Percentiles rank a stretch among this genome's conserved stretches.
These are phyloP conservation scores for Pseudachorutes palmiensis DNA, from an alignment of 1,140 invertebrate genomes.

Conservation along the genomic window DNA sequence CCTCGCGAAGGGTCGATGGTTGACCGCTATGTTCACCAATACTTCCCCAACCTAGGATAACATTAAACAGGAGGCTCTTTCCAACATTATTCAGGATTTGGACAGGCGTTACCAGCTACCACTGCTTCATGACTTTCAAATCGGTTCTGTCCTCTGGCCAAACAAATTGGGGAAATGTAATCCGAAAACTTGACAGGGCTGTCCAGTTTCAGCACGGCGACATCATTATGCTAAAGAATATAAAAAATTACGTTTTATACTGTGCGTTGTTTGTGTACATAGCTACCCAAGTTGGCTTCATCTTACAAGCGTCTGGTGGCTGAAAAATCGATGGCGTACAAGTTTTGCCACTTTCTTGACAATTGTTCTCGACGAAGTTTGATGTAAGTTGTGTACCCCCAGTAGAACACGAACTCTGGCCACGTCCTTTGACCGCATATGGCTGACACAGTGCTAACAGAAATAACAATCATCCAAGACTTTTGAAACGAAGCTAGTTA, in stretches of 20 bases:
- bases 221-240: constrained; percentile 8
- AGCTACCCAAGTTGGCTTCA: not conserved
- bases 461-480: not conserved
- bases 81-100: too few species aligned
- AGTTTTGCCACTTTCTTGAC: constrained; percentile 7
- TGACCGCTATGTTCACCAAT: too few species aligned
- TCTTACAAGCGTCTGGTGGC: constrained; percentile 20
- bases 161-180: not conserved
- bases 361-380: not conserved
- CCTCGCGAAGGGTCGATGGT: not conserved
- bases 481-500: not conserved
- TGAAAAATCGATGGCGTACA: constrained; percentile 6
- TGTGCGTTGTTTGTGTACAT: not conserved
- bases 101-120: too few species aligned
- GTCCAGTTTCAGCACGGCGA: constrained; percentile 9
- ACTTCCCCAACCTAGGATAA: too few species aligned
- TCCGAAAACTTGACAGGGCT: not conserved
- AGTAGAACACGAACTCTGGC: constrained; percentile 11
- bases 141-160: too few species aligned
- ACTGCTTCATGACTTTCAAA: too few species aligned
- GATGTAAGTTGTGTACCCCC: constrained; percentile 17
- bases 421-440: constrained; percentile 17
- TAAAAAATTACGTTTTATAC: not conserved
- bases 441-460: too few species aligned
- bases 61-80: too few species aligned